Evolutionary conservation across 2,113 vertebrate genomes (phyloP).

Genomic region (Chionodraco myersi): DNA sequence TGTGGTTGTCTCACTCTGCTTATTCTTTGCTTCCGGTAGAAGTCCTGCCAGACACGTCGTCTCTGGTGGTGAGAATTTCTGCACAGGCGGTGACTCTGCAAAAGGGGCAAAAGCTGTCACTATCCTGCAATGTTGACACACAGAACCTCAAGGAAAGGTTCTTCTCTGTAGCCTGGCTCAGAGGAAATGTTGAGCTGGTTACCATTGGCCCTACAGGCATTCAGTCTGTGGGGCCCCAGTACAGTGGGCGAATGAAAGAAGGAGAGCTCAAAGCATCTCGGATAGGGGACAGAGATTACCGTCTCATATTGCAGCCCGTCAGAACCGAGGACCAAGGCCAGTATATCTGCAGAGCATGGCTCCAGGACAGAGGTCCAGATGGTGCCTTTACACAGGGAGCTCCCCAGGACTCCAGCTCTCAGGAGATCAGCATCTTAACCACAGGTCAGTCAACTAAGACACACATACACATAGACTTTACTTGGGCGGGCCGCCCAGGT

Average conservation of each 20-base stretch:
- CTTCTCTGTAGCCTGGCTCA: slow-evolving; percentile 85
- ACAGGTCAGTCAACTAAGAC: slow-evolving; percentile 67
- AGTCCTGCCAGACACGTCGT: slow-evolving; percentile 45
- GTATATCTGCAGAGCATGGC: slow-evolving; percentile 83
- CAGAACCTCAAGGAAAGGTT: slow-evolving; percentile 61
- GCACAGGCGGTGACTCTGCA: slow-evolving; percentile 45
- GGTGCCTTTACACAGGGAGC: slow-evolving; percentile 64
- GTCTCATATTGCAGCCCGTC: slow-evolving; percentile 78
- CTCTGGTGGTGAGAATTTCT: slow-evolving; percentile 72
- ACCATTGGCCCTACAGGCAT: slow-evolving; percentile 82
- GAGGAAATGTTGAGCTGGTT: slow-evolving; percentile 65
- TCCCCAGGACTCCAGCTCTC: slow-evolving; percentile 57
- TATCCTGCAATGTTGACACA: slow-evolving; percentile 78
- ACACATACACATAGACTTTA: neutral
- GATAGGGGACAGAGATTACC: slow-evolving; percentile 71
- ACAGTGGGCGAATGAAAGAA: slow-evolving; percentile 64
- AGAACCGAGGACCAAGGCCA: slow-evolving; percentile 81
- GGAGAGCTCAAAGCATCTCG: slow-evolving; percentile 82
- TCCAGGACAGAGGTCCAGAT: slow-evolving; percentile 65
- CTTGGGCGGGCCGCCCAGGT: too few relatives aligned
- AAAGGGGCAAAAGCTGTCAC: slow-evolving; percentile 80
- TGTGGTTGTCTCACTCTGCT: slow-evolving; percentile 1
- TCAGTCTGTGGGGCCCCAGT: slow-evolving; percentile 58
- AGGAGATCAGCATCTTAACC: slow-evolving; percentile 61
- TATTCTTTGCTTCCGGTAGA: slow-evolving; percentile 44